phyloP scores from a whole-genome alignment of 2,113 vertebrate species.

The Petrocephalus microphthalmus region DNA sequence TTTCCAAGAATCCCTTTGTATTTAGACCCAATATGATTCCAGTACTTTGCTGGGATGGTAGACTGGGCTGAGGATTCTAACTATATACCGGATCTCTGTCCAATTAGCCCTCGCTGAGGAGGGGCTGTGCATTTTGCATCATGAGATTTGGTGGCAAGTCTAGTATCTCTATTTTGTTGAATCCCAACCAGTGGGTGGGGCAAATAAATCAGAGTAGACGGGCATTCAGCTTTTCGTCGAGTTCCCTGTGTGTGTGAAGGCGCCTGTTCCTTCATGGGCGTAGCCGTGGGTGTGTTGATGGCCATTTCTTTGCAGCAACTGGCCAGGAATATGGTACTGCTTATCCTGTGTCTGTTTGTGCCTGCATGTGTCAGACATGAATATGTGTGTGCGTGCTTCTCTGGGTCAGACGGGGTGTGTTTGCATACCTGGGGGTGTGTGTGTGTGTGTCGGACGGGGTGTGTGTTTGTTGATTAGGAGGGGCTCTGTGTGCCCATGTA shows the following conservation, averaged over 20 bases:
- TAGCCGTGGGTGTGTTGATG: neutral
- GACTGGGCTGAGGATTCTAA: neutral
- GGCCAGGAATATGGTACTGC: neutral
- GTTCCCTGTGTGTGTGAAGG: neutral
- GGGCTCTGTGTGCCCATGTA: neutral
- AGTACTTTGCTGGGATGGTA: neutral
- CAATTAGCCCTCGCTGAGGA: neutral
- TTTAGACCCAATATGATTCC: neutral
- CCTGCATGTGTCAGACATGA: neutral
- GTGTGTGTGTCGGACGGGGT: neutral
- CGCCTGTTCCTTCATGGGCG: neutral
- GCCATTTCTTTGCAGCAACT: neutral
- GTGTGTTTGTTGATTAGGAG: conserved; percentile 3
- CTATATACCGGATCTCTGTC: neutral
- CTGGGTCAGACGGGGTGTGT: neutral
- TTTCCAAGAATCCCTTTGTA: neutral
- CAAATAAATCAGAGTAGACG: neutral
- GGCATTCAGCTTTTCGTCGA: neutral
- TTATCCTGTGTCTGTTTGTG: neutral
- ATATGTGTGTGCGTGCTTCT: neutral
- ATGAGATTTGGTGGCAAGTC: neutral
- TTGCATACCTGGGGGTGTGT: neutral
- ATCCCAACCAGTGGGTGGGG: neutral
- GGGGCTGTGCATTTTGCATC: neutral
- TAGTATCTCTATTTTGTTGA: neutral